Base-by-base conservation (phyloP, 2,113 vertebrate genomes). In the Phoenicopterus ruber region DNA sequence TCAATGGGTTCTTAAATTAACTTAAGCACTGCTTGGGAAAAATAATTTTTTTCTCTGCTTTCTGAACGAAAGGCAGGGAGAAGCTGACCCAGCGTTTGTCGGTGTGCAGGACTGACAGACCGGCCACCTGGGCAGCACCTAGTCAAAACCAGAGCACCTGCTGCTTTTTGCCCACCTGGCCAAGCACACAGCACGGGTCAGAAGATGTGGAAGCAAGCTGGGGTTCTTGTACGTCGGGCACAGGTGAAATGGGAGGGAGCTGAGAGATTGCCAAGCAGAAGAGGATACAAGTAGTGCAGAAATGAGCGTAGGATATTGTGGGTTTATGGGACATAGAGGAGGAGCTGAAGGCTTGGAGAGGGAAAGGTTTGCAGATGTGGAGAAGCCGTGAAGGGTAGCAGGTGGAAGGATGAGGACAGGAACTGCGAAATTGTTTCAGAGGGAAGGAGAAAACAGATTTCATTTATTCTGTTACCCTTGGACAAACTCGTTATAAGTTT, bases 321-420 rank as follows among this genome's bases (percentile, higher is more conserved):
- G 8, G 12, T 36, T 70, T 78, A 4, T 38, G 14, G 61, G 44
- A 44, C 26, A 62, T 2, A n/a, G n/a, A n/a, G n/a, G n/a, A n/a
- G n/a, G n/a, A n/a, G n/a, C n/a, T n/a, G 29, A 65, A 61, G 40
- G 13, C 15, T 70, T 61, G 55, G 50, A 86, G 6, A 20, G 7
- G 13, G 25, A 62, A 31, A 17, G 32, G 9, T 40, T 55, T 38
- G 24, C 46, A 70, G 49, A 36, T 0, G 0, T 20, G n/a, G 28
- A 69, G 17, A 22, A 82, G 17, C 54, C 2, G 2, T 54, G 74
- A 84, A 2, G 24, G 28, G 42, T 13, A 52, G 19, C 24, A 18
- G 59, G 29, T n/a, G n/a, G n/a, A n/a, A n/a, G n/a, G n/a, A n/a
- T n/a, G 44, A 36, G 21, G 70, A 36, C 12, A 55, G 40, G 44